Evolutionary conservation across 37 sponge, comb jelly and placozoan species (phyloP), one percentile per base, ranked within the genome.

Genomic region (Oopsacas minuta): DNA sequence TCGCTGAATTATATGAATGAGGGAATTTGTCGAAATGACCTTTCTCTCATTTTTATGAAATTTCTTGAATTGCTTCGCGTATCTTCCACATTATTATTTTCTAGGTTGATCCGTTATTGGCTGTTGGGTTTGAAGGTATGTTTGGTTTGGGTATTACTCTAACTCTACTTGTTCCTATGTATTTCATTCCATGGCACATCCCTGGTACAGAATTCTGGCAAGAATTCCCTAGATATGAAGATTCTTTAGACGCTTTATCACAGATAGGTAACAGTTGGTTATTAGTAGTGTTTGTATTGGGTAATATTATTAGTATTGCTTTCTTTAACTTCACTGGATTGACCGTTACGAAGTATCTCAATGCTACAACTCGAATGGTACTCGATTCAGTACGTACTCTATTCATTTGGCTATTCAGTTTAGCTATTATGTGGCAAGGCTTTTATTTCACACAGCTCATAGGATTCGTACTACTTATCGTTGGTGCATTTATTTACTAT

Each of bases 291-390:
- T 82, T 95, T 23, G 86, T 86, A 1, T 37, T 97, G 15, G 94
- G 94, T 0, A 83, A 86, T 1, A 88, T 97, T 23, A 39, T 97
- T 37, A 97, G 97, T 86, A 94, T 97, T 81, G 95, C 95, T 23
- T 91, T 97, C 87, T 94, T 94, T 87, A 97, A 97, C 89, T 94
- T 94, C 85, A 87, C 97, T 83, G 97, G 97, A 0, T 85, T 97
- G 1, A 94, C 93, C 23, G 92, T 97, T 25, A 97, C 97, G 0
- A 82, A 90, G 46, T 88, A 86, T 12, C 88, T 97, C 86, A 97
- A 69, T 83, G 97, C 97, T 15, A 97, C 97, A 22, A 90, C 91
- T 17, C 42, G 97, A 30, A 94, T 97, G 94, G 91, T 97, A 0
- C 83, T 97, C 10, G 94, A 93, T 37, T 91, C 89, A 51, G 90